Base-by-base conservation (phyloP, 2,113 vertebrate species). In the Catharus minimus region DNA sequence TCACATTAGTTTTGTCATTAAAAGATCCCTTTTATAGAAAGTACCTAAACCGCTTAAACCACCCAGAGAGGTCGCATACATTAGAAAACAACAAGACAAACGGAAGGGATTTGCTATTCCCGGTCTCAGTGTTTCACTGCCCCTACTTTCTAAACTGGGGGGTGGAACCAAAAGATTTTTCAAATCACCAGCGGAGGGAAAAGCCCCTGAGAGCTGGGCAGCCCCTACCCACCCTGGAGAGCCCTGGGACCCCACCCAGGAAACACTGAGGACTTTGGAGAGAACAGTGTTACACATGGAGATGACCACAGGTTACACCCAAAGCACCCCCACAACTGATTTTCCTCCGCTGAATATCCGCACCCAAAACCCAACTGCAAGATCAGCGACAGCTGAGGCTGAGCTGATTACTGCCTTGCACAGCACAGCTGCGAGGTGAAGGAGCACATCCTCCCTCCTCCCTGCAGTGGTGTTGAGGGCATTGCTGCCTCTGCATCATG, bases 1-100 rank as follows among this genome's bases (percentile, higher is more conserved):
- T 99, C 99, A 99, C 99, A 99, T 99, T 99, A 99, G 98, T 98
- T 99, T 99, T 99, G 99, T 99, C 98, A 98, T 99, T 98, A 99
- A 99, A 99, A 98, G 98, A 98, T 98, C 97, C 98, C 98, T 98
- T 98, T 98, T 98, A 98, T 98, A 97, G 97, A 98, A 98, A 98
- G 97, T 97, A 98, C 98, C 98, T 99, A 98, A 99, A 99, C 98
- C 96, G 98, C 98, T 99, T 99, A 99, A 98, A 98, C 98, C 98
- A 98, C 98, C 98, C 98, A 99, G 98, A 98, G 98, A 98, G 98
- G 98, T 98, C 96, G 98, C 98, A 99, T 99, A 98, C 96, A 99
- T 99, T 98, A 98, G 95, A 95, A 96, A 97, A 96, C 96, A 95
- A 93, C 94, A 96, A 97, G 97, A 97, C 97, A 97, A 98, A 98